phyloP scores from a whole-genome alignment of 2,888 invertebrate genomes.

The Seira sanloemensis region DNA sequence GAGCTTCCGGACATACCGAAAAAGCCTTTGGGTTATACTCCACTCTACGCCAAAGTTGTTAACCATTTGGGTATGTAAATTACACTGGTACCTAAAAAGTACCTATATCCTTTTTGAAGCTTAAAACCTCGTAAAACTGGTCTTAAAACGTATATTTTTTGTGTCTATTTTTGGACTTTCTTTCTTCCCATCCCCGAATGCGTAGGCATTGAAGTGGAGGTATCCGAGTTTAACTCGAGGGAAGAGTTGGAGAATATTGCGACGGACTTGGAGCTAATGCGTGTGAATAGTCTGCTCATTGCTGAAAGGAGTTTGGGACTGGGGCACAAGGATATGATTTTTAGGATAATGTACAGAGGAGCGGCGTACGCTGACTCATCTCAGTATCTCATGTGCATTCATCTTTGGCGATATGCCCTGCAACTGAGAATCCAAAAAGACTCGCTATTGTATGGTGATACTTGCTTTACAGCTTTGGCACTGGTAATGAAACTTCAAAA shows the following conservation, averaged over 20 bases:
- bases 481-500: constrained; percentile 80
- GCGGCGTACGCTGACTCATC: constrained; percentile 79
- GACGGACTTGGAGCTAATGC: constrained; percentile 88
- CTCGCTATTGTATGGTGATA: constrained; percentile 84
- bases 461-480: constrained; percentile 91
- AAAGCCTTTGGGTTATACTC: constrained; percentile 65
- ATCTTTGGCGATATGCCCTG: constrained; percentile 90
- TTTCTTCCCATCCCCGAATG: no score
- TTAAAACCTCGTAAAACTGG: no score
- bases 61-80: constrained; percentile 66
- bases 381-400: constrained; percentile 87
- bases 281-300: constrained; percentile 91
- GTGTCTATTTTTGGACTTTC: no score
- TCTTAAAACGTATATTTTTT: no score
- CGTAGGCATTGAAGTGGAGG: constrained; percentile 66
- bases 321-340: constrained; percentile 91
- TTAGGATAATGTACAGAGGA: constrained; percentile 83
- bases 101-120: no score
- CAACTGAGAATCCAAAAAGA: constrained; percentile 87
- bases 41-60: constrained; percentile 66
- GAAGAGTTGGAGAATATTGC: constrained; percentile 84
- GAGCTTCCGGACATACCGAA: constrained; percentile 68
- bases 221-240: constrained; percentile 83
- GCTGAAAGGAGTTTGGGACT: constrained; percentile 88
- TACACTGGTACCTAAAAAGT: no score